Conservation (phyloP, 2,888 invertebrate genomes). For the Oeneis ivallda region DNA sequence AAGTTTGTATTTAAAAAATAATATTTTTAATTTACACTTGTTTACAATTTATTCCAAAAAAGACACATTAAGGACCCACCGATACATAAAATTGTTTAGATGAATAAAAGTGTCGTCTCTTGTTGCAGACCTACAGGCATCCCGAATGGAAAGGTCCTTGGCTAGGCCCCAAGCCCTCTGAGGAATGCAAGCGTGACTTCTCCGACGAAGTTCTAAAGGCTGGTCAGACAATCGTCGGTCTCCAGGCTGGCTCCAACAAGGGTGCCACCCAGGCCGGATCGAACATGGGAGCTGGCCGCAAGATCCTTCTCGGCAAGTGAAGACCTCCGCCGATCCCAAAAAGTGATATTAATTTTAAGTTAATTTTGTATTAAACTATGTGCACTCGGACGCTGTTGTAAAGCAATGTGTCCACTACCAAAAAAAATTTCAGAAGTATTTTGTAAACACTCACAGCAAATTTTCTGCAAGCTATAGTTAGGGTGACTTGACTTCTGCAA, state of each 20-base stretch:
- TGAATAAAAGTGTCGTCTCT: conserved; percentile 34
- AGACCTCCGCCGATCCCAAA: conserved; percentile 48
- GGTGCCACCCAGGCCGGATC: conserved; percentile 96
- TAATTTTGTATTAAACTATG: conserved; percentile 72
- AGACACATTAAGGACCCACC: neutral
- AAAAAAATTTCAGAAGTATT: no score
- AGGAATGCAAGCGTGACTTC: conserved; percentile 97
- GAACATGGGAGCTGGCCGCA: conserved; percentile 94
- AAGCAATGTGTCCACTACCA: no score
- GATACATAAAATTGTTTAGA: neutral
- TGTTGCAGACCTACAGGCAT: conserved; percentile 89
- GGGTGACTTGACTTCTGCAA: no score
- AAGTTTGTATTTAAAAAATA: no score
- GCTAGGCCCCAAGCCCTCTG: conserved; percentile 96
- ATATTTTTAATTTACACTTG: no score
- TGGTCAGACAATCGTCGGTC: conserved; percentile 94
- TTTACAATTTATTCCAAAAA: neutral
- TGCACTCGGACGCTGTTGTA: conserved; percentile 63
- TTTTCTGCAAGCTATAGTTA: no score
- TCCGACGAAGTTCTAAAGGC: conserved; percentile 94
- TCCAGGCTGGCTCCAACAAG: conserved; percentile 98
- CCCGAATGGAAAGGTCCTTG: conserved; percentile 92
- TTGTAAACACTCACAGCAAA: no score
- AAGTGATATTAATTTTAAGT: conserved; percentile 79
- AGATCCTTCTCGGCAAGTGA: conserved; percentile 95